Evolutionary conservation across 2,797 vertebrate species (phyloP), one percentile per base, ranked within the genome.

Genomic region (Myiotriccus ornatus): DNA sequence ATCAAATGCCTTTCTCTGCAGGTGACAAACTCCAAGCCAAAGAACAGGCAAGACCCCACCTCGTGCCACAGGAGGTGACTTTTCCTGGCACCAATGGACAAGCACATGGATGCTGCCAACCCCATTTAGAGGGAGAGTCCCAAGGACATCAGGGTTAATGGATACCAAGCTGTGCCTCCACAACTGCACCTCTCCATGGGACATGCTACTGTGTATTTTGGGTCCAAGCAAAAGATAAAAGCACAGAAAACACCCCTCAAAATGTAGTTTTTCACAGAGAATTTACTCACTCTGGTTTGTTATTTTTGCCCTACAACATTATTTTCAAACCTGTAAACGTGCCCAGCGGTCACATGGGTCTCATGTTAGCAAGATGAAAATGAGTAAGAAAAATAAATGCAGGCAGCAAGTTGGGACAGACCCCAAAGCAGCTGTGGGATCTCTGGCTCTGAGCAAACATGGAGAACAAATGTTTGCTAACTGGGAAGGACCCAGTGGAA

Each of bases 381-480:
- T 23, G 39, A 80, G 7, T 37, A 69, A 60, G 68, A 47, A 80
- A 94, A 95, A 87, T 32, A 84, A 86, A 62, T 9, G 59, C n/a
- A 28, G 5, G 46, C 62, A 71, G 60, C 57, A 77, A 60, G 80
- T 34, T 32, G 75, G 86, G 60, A 30, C 64, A 60, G 86, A 43
- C 34, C 91, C 84, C 84, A 32, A 71, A 59, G 89, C 78, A 57
- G 71, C 75, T 74, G 78, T n/a, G 86, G 28, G 60, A 96, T 53
- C 92, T 73, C 67, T 14, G 3, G 70, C 84, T 87, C 93, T 56
- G 68, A 11, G 74, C 92, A 94, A 93, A 93, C 92, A 93, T 28
- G 12, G 34, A 62, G 92, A 76, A 46, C 49, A 67, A 94, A 94
- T 83, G 92, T 94, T 96, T 96, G 92, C 84, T 84, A 64, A 74